Evolutionary conservation across 2,113 vertebrate species (phyloP), one percentile per base, ranked within the genome.

Genomic region (Clarias batrachus): DNA sequence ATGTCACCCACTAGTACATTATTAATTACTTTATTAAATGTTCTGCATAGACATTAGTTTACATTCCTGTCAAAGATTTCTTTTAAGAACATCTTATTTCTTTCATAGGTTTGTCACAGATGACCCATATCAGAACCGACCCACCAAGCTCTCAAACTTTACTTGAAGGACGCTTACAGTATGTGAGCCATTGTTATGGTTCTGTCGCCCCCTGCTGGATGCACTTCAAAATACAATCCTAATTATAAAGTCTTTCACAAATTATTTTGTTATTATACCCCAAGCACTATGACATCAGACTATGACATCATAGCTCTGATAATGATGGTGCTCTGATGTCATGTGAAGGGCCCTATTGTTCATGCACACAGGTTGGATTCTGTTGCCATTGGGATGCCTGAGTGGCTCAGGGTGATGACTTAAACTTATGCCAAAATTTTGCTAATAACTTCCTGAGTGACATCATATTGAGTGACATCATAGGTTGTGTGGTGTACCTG

Each of bases 121-220:
- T 33, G 33, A 73, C 8, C 33, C 70, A 73, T 23, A 23, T 3
- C 13, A 73, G 37, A 23, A 73, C 21, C 27, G 33, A 73, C 19
- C 16, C 14, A 33, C 2, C 33, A 33, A 33, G 33, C 33, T 33
- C 33, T 37, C 68, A 37, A 37, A 41, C 17, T 41, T 71, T 30
- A 17, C 66, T 37, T 37, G 68, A 73, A 48, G 33, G 33, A 37
- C 33, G 33, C 33, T 33, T 33, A 65, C 62, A 65, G 9, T 65
- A 13, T 52, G 2, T 54, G 23, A 54, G 73, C 4, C 23, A 54
- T 77, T 54, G 16, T 77, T 54, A 8, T n/a, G 56, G 33, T 37
- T 84, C 70, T 84, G 16, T 84, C 71, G 13, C 83, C 57, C 70
- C 60, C 83, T 76, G 23, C 33, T 76, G 83, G 70, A 76, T 13